These are phyloP conservation scores for Acleris holmiana DNA, from an alignment of 2,888 invertebrate species.

Conservation along the genomic window DNA sequence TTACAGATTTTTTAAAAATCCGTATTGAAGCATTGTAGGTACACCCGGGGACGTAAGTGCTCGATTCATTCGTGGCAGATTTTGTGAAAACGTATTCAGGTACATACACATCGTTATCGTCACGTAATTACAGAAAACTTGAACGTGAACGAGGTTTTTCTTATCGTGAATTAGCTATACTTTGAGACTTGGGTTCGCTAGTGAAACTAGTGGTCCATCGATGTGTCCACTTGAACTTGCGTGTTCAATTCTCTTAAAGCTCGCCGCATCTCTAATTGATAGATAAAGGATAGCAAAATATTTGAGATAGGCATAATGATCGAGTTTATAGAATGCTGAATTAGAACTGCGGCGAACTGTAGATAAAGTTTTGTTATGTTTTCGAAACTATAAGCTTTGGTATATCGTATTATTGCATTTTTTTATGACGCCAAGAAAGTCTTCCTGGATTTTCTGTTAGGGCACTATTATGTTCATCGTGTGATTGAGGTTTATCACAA, in stretches of 20 bases:
- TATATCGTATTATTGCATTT: conserved; percentile 28
- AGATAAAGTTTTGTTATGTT: conserved; percentile 28
- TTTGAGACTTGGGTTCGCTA: conserved; percentile 27
- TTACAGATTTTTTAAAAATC: no score
- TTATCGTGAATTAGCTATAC: neutral
- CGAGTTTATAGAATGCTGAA: conserved; percentile 17
- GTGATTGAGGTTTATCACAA: conserved; percentile 30
- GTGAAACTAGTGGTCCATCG: neutral
- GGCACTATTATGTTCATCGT: conserved; percentile 7
- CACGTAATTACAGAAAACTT: no score
- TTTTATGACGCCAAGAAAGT: conserved; percentile 13
- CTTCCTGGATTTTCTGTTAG: conserved; percentile 19
- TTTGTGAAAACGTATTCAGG: no score
- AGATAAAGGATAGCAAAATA: conserved; percentile 25
- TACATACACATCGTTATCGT: no score
- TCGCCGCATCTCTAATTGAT: conserved; percentile 28
- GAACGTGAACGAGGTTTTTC: no score
- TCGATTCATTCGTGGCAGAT: no score
- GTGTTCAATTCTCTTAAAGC: conserved; percentile 23
- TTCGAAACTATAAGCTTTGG: conserved; percentile 17
- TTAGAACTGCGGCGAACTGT: conserved; percentile 32
- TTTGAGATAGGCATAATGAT: conserved; percentile 9
- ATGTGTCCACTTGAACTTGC: neutral
- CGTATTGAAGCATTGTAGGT: no score
- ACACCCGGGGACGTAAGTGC: no score